phyloP scores from a whole-genome alignment of 2,797 vertebrate species.

The Erpetoichthys calabaricus region DNA sequence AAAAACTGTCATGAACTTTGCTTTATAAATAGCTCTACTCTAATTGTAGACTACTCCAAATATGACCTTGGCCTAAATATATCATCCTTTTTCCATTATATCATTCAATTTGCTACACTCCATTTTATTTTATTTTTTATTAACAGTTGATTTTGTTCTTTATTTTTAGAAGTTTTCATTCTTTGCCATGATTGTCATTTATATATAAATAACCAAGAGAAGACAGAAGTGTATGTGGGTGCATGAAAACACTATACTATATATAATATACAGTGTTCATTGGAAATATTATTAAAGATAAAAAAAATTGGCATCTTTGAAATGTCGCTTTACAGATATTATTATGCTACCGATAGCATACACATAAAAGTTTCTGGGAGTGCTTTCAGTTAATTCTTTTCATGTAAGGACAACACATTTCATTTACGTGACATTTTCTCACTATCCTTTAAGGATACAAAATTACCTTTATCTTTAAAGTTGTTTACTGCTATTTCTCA shows the following conservation, averaged over 20 bases:
- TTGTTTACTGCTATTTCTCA: no score
- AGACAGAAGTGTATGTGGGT: constrained; percentile 12
- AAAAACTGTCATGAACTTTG: constrained; percentile 28
- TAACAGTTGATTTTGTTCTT: constrained; percentile 18
- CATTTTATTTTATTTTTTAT: constrained; percentile 21
- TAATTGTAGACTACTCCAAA: constrained; percentile 23
- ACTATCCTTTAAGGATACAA: no score
- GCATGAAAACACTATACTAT: constrained; percentile 5
- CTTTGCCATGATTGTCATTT: background rate
- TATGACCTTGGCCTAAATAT: constrained; percentile 26
- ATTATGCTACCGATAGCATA: no score
- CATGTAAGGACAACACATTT: no score
- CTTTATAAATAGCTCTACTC: constrained; percentile 13
- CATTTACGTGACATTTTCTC: no score
- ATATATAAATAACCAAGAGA: background rate
- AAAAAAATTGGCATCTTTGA: no score
- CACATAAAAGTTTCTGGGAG: no score
- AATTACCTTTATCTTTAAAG: no score
- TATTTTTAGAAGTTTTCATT: constrained; percentile 25
- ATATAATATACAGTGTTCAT: no score
- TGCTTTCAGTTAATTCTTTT: no score
- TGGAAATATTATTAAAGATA: no score
- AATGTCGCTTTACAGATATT: no score
- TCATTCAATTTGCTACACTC: constrained; percentile 7
- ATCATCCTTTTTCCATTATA: constrained; percentile 17